phyloP scores from a whole-genome alignment of 1,140 invertebrate species.

The Lasioglossum baleicum region DNA sequence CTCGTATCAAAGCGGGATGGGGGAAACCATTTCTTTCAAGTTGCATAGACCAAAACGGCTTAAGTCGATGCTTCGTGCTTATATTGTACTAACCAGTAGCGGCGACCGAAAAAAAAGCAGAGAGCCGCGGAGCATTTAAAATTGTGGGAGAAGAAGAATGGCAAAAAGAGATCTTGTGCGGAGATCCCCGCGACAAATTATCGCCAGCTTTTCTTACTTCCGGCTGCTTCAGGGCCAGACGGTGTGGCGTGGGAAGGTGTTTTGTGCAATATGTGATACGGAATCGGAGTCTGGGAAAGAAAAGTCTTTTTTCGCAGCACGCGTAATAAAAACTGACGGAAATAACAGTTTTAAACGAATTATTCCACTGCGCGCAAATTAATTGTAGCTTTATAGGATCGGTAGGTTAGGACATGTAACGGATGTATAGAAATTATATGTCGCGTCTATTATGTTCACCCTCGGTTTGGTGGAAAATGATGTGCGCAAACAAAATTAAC shows the following conservation, averaged over 20 bases:
- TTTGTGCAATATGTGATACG: not conserved
- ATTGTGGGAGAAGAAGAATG: slow-evolving; percentile 38
- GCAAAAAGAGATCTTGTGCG: not conserved
- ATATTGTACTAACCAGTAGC: slow-evolving; percentile 25
- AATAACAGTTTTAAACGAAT: no score
- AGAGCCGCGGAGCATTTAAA: slow-evolving; percentile 26
- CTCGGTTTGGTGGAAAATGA: no score
- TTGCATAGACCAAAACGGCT: slow-evolving; percentile 16
- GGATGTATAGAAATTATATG: no score
- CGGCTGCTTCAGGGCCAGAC: not conserved
- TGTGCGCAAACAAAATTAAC: no score
- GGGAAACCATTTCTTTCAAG: not conserved
- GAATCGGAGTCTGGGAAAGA: not conserved
- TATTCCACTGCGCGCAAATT: no score
- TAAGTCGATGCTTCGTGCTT: slow-evolving; percentile 20
- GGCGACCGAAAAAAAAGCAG: slow-evolving; percentile 4
- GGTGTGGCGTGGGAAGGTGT: not conserved
- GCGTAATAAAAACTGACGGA: not conserved
- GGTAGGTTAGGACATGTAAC: no score
- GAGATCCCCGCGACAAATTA: slow-evolving; percentile 41
- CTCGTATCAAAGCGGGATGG: no score
- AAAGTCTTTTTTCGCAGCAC: not conserved
- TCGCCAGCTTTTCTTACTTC: slow-evolving; percentile 25
- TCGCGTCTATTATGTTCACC: no score
- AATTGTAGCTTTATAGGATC: no score